Evolutionary conservation across 2,888 invertebrate genomes (phyloP).

Genomic region (Drosophila colorata): DNA sequence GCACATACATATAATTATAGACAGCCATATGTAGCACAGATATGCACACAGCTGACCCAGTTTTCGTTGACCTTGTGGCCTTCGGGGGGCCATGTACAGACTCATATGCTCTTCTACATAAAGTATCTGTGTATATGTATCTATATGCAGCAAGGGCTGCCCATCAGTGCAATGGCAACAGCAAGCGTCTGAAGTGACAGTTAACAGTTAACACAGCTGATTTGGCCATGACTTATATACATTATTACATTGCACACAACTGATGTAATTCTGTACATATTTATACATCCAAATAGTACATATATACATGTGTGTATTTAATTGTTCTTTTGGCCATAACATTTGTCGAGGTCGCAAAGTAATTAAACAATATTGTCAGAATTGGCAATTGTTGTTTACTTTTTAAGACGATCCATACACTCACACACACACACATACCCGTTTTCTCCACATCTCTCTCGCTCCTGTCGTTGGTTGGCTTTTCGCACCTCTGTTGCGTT

Average conservation of each 20-base stretch:
- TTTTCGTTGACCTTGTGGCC: constrained; percentile 76
- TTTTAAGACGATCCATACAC: constrained; percentile 33
- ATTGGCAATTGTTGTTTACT: constrained; percentile 66
- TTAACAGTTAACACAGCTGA: constrained; percentile 34
- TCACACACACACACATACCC: constrained; percentile 1
- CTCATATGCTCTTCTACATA: constrained; percentile 8
- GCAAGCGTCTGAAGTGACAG: constrained; percentile 12
- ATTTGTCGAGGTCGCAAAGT: constrained; percentile 40
- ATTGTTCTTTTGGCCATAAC: constrained; percentile 29
- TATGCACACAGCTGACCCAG: constrained; percentile 70
- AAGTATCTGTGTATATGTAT: constrained; percentile 4
- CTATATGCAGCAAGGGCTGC: neutral
- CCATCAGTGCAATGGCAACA: constrained; percentile 27
- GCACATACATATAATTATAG: constrained; percentile 21
- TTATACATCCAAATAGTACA: constrained; percentile 10
- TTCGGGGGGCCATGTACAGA: constrained; percentile 43
- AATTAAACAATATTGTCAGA: constrained; percentile 13
- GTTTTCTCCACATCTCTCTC: neutral
- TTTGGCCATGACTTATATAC: constrained; percentile 73
- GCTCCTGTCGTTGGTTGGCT: constrained; percentile 6
- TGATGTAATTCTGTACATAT: neutral
- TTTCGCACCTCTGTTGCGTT: constrained; percentile 25
- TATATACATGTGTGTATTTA: constrained; percentile 7
- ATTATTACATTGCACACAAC: neutral
- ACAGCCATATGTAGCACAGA: constrained; percentile 35